Percentiles rank a stretch among this genome's conserved stretches.
phyloP scores from a whole-genome alignment of 2,888 invertebrate genomes.

The Baronia brevicornis region DNA sequence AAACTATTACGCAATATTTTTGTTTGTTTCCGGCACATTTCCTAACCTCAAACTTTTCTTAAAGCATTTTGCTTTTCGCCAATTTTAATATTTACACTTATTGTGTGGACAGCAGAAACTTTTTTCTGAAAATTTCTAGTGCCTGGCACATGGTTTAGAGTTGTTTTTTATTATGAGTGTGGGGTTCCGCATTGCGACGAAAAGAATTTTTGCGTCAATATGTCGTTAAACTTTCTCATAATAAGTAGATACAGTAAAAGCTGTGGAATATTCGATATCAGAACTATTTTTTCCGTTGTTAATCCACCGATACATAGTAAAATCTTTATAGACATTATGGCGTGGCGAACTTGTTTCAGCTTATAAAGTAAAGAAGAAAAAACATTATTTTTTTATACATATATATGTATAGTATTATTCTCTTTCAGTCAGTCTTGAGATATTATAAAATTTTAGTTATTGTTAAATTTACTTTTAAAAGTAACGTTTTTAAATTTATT shows the following conservation, averaged over 20 bases:
- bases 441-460: too few species aligned
- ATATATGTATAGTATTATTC: too few species aligned
- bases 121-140: not conserved
- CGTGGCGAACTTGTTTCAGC: too few species aligned
- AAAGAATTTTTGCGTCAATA: not conserved
- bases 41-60: slow-evolving; percentile 46
- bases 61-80: slow-evolving; percentile 3
- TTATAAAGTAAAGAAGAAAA: too few species aligned
- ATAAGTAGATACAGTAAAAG: not conserved
- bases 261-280: too few species aligned
- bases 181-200: slow-evolving; percentile 5
- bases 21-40: slow-evolving; percentile 33
- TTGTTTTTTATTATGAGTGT: slow-evolving; percentile 1
- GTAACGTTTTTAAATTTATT: too few species aligned
- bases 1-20: slow-evolving; percentile 14
- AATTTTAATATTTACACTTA: not conserved
- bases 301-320: too few species aligned
- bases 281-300: too few species aligned
- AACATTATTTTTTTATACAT: too few species aligned
- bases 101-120: not conserved
- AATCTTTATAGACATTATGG: too few species aligned
- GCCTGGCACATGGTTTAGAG: not conserved
- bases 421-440: too few species aligned
- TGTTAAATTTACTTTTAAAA: too few species aligned
- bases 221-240: not conserved